Evolutionary conservation across 2,797 vertebrate genomes (phyloP), one percentile per base, ranked within the genome.

Genomic region (Gambusia yucatana): DNA sequence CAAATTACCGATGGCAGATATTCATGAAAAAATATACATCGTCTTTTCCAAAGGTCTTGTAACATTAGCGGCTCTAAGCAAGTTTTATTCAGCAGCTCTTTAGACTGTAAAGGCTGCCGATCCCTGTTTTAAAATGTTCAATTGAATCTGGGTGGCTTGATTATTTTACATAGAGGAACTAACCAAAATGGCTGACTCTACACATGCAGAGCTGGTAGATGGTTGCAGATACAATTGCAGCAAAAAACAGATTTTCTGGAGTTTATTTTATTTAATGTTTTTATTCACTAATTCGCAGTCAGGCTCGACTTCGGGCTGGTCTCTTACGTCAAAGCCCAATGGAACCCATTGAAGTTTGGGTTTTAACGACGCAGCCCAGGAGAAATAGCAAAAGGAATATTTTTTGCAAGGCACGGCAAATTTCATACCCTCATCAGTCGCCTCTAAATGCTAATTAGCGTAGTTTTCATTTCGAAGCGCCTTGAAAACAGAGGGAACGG

Each of bases 361-460:
- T 28, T 71, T 70, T 46, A 17, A 30, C 6, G 1, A 46, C n/a
- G 13, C 0, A 46, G n/a, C 17, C 22, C 36, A 9, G 0, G 9
- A 41, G 25, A 41, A 41, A 41, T 25, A 3, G 5, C 3, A 33
- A 46, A 52, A 6, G 41, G 11, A n/a, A 28, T 28, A 70, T 28
- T 70, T 70, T 70, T 70, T 70, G 43, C 25, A 44, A 70, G 41
- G 25, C 3, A 14, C 25, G n/a, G 13, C 28, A 28, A 6, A 17
- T 76, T 78, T 59, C 0, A 61, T 75, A 43, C 72, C 84, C 63
- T 61, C 69, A 70, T 82, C 83, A 82, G 88, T 77, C 83, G 78
- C 83, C 85, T 81, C 79, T 39, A 81, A 17, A 80, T 75, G 75
- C 65, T 81, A 78, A 83, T 76, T 78, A 77, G 73, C 81, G 82